These are phyloP conservation scores for Astropecten irregularis DNA, from an alignment of 53 echinoderm and acorn worm genomes.

Conservation along the genomic window DNA sequence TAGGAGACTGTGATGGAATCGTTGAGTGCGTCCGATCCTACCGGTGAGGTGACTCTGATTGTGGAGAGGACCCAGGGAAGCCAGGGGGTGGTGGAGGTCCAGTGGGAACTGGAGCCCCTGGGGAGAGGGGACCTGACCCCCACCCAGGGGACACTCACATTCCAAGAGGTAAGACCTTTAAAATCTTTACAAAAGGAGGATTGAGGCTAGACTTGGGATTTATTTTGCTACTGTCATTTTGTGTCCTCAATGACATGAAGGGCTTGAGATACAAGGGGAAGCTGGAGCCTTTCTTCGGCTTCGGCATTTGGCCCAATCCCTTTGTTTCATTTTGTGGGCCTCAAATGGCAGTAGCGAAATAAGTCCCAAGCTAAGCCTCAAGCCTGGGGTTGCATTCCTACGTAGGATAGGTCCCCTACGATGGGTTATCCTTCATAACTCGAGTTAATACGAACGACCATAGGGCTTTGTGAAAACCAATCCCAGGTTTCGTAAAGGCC, in stretches of 20 bases:
- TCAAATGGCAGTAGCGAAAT: no score
- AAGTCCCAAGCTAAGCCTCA: no score
- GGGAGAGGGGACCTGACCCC: constrained; percentile 78
- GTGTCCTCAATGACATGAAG: no score
- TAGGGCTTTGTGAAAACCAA: not conserved
- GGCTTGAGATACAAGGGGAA: no score
- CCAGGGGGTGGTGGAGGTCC: constrained; percentile 65
- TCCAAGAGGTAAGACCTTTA: constrained; percentile 90
- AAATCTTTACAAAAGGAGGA: no score
- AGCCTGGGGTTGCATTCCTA: no score
- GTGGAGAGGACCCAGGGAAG: constrained; percentile 86
- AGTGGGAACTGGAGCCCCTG: constrained; percentile 82
- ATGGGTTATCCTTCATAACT: no score
- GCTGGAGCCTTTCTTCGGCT: no score
- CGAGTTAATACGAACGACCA: not conserved
- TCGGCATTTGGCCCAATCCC: no score
- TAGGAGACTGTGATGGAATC: constrained; percentile 93
- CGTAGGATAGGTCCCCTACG: no score
- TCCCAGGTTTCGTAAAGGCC: not conserved
- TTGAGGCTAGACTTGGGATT: no score
- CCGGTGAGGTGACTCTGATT: constrained; percentile 71
- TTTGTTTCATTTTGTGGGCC: not conserved
- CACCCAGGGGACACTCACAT: constrained; percentile 70
- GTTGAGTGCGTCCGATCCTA: constrained; percentile 42
- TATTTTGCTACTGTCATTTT: no score